Conservation (phyloP, 2,888 invertebrate genomes). For the Xanthia togata region DNA sequence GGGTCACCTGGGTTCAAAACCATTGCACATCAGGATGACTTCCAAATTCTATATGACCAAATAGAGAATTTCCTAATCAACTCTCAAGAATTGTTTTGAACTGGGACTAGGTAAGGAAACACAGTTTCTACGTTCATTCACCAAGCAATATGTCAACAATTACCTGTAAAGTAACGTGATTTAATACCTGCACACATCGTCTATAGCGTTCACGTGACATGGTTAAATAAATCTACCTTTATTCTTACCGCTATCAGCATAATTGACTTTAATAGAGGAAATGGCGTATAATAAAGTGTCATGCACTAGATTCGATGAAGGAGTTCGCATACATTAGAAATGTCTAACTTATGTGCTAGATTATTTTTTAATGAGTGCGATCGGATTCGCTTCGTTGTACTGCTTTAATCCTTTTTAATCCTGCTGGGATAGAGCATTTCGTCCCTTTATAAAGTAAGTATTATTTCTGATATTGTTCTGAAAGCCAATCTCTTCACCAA, state of each 20-base stretch:
- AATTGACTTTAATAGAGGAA: conserved; percentile 80
- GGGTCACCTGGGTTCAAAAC: background rate
- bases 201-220: conserved; percentile 71
- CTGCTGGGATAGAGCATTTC: background rate
- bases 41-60: background rate
- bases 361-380: conserved; percentile 1
- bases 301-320: conserved; percentile 43
- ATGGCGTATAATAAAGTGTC: conserved; percentile 68
- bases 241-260: conserved; percentile 75
- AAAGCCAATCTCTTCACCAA: background rate
- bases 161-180: conserved; percentile 24
- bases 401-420: conserved; percentile 8
- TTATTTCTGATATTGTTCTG: conserved; percentile 6
- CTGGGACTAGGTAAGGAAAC: background rate
- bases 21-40: background rate
- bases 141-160: conserved; percentile 43
- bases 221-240: conserved; percentile 71
- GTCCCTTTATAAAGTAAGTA: background rate
- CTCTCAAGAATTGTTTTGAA: conserved; percentile 14
- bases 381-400: background rate
- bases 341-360: background rate
- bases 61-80: conserved; percentile 4
- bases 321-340: background rate
- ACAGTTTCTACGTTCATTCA: conserved; percentile 19
- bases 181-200: conserved; percentile 19